phyloP scores from a whole-genome alignment of 2,888 invertebrate species.

The Steinernema hermaphroditum region DNA sequence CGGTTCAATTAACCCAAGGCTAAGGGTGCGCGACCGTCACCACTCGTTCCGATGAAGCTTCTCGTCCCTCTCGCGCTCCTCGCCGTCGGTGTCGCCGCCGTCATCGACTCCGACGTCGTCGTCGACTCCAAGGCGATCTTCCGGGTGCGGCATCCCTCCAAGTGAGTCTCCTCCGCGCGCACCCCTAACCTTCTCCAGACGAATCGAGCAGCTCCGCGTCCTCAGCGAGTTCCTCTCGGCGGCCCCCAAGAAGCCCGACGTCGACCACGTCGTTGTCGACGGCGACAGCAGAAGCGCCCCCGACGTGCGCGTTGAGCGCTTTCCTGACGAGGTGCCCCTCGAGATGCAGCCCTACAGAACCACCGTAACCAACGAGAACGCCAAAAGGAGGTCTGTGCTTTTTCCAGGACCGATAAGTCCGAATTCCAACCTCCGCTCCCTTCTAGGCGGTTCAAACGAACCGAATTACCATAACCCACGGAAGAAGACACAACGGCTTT shows the following conservation, averaged over 20 bases:
- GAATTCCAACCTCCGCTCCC: too few species aligned
- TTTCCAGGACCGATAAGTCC: too few species aligned
- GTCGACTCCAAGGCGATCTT: not conserved
- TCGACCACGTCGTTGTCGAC: not conserved
- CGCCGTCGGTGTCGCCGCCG: not conserved
- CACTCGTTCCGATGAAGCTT: slow-evolving; percentile 14
- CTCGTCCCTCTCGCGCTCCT: not conserved
- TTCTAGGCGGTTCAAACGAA: too few species aligned
- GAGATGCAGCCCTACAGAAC: not conserved
- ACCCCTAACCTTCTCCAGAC: not conserved
- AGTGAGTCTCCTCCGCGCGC: not conserved
- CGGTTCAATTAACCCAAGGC: slow-evolving; percentile 25
- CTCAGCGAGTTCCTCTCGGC: not conserved
- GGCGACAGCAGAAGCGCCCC: not conserved
- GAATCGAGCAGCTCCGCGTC: not conserved
- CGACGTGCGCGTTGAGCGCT: not conserved
- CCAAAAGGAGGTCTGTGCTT: too few species aligned
- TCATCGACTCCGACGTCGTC: not conserved
- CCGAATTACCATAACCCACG: too few species aligned
- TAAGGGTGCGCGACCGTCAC: slow-evolving; percentile 1
- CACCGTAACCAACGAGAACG: slow-evolving; percentile 16
- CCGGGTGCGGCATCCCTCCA: not conserved
- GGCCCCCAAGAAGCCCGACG: not conserved
- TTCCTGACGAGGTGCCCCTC: not conserved
- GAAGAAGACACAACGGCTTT: too few species aligned